These are phyloP conservation scores for Eupithecia pulchellata DNA, from an alignment of 2,888 invertebrate species.

Conservation along the genomic window DNA sequence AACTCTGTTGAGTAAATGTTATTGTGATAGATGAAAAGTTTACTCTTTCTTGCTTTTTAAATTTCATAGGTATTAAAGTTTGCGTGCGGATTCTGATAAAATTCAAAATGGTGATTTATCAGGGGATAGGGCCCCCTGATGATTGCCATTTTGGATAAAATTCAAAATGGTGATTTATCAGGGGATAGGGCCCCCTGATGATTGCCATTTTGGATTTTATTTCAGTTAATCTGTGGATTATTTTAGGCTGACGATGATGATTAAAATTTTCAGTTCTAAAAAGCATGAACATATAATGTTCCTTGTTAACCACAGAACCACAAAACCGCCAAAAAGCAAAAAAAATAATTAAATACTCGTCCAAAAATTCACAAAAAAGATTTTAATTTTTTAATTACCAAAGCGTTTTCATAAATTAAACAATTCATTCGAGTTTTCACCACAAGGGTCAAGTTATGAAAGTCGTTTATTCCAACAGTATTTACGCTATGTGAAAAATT, in stretches of 20 bases:
- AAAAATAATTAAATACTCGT: neutral
- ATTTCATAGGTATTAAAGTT: no score
- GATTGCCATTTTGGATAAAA: no score
- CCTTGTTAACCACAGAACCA: neutral
- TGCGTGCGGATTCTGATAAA: no score
- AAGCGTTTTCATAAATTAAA: conserved; percentile 23
- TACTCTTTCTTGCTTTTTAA: neutral
- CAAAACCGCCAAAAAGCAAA: neutral
- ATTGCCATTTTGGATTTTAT: no score
- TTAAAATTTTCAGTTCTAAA: neutral
- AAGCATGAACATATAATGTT: neutral
- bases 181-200: no score
- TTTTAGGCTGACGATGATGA: neutral
- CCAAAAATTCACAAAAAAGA: neutral
- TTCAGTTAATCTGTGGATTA: neutral
- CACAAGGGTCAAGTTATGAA: conserved; percentile 45
- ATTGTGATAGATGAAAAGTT: neutral
- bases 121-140: no score
- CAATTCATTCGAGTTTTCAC: conserved; percentile 41
- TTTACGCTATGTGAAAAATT: conserved; percentile 50
- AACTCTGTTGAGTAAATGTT: neutral
- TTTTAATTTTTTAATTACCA: neutral
- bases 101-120: neutral
- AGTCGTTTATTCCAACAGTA: conserved; percentile 50
- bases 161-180: neutral